Conservation (phyloP, 2,113 vertebrate species). For the Pheucticus melanocephalus region DNA sequence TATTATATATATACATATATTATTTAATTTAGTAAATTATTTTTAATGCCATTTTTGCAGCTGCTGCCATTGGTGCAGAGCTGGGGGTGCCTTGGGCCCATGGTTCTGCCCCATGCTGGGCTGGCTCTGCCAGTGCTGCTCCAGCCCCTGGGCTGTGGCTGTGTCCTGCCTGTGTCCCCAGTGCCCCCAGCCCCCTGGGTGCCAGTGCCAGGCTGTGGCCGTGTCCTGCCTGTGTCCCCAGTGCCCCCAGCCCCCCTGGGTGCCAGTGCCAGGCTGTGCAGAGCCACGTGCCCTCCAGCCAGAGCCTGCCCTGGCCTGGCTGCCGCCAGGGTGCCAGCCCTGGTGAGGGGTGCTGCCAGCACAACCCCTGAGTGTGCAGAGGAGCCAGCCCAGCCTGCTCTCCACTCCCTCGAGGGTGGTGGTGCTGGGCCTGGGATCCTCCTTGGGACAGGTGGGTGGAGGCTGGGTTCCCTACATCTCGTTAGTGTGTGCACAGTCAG, state of each 20-base stretch:
- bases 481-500: accelerated
- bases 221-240: background rate
- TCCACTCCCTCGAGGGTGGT: background rate
- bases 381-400: background rate
- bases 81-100: background rate
- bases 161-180: too few species aligned
- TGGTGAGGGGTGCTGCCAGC: background rate
- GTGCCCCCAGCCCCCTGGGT: too few species aligned
- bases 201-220: background rate
- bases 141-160: background rate
- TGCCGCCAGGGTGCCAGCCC: background rate
- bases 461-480: accelerated
- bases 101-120: accelerated
- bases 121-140: accelerated
- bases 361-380: accelerated
- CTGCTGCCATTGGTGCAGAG: background rate
- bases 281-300: accelerated
- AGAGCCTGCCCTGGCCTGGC: background rate
- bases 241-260: background rate
- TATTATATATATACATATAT: too few species aligned
- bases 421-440: background rate
- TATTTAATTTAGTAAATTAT: background rate
- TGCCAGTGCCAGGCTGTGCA: background rate
- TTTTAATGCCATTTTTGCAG: background rate
- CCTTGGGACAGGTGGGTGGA: accelerated